Evolutionary conservation across 2,888 invertebrate genomes (phyloP).

Genomic region (Entomobrya multifasciata): DNA sequence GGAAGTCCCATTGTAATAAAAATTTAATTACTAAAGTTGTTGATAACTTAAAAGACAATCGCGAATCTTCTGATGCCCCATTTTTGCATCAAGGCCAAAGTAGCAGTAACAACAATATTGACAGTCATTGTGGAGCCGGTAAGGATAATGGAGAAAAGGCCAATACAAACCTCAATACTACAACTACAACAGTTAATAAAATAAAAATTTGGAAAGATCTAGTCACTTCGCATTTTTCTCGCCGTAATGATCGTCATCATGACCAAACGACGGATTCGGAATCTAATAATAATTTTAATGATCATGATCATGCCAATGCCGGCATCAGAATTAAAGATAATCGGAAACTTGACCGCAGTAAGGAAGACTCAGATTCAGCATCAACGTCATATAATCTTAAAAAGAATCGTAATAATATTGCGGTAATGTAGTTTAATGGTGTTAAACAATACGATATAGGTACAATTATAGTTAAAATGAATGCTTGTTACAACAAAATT

Average conservation of each 20-base stretch:
- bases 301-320: not conserved
- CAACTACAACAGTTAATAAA: not conserved
- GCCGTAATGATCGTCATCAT: not conserved
- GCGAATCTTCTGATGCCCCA: not conserved
- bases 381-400: too few species aligned
- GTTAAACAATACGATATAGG: too few species aligned
- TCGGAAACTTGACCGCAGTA: too few species aligned
- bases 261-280: not conserved
- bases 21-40: not conserved
- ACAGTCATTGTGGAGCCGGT: not conserved
- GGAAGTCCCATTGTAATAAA: conserved; percentile 33
- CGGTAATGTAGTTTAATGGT: too few species aligned
- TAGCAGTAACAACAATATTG: not conserved
- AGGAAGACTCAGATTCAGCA: too few species aligned
- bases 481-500: too few species aligned
- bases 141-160: not conserved
- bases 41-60: not conserved
- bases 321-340: too few species aligned
- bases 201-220: conserved; percentile 32
- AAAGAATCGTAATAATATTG: too few species aligned
- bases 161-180: too few species aligned
- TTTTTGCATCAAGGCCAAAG: not conserved
- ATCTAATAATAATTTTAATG: not conserved
- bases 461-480: too few species aligned
- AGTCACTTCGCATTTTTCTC: conserved; percentile 11